Conservation (phyloP, 2,797 vertebrate genomes). For the Anas acuta region DNA sequence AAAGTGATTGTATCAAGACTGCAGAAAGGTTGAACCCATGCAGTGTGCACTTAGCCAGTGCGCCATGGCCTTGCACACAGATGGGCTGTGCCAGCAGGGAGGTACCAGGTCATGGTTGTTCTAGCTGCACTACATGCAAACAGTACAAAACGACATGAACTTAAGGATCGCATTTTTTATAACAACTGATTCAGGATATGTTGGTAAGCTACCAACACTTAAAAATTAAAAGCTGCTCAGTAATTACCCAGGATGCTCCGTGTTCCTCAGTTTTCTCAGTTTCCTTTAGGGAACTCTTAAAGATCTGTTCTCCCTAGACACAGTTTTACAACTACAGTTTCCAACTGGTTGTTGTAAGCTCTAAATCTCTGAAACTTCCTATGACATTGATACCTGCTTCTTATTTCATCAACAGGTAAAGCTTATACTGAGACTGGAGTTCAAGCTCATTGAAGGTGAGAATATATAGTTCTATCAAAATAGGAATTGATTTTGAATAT, state of each 20-base stretch:
- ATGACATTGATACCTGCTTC: neutral
- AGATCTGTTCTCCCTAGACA: neutral
- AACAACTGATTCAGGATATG: neutral
- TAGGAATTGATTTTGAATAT: neutral
- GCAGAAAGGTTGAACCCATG: fast-evolving
- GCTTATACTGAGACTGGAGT: neutral
- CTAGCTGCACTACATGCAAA: neutral
- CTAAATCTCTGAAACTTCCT: neutral
- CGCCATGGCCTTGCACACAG: fast-evolving
- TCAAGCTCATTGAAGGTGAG: neutral
- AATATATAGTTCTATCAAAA: neutral
- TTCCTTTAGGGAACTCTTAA: neutral
- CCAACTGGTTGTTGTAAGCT: neutral
- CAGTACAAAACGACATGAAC: neutral
- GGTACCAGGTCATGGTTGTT: neutral
- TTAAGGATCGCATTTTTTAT: neutral
- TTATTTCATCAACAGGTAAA: neutral
- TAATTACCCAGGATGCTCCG: neutral
- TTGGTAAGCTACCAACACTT: neutral
- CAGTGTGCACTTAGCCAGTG: too few relatives aligned
- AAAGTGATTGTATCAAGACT: fast-evolving
- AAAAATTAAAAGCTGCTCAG: neutral
- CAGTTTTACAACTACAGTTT: neutral
- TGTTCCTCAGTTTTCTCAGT: neutral
- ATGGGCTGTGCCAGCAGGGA: neutral